Percentiles rank a stretch among this genome's conserved stretches.
Conservation (phyloP, 2,113 vertebrate species). For the Pomatorhinus ruficollis region DNA sequence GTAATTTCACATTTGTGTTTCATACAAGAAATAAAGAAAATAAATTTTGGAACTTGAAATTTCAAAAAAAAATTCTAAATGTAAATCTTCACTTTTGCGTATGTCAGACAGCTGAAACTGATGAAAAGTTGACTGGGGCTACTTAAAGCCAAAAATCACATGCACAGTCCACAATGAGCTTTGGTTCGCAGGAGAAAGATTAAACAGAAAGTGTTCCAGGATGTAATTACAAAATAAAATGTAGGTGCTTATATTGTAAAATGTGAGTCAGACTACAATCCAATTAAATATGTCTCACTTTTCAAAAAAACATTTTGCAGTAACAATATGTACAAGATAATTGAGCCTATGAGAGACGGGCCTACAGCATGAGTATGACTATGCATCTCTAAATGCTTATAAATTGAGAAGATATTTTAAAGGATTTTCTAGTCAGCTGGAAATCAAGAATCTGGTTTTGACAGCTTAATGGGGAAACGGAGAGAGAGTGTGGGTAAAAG, state of each 20-base stretch:
- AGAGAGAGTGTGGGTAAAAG: rapidly evolving
- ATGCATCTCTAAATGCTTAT: neutral
- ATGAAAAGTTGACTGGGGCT: neutral
- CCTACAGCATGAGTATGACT: neutral
- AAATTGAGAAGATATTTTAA: neutral
- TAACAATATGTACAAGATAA: neutral
- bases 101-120: neutral
- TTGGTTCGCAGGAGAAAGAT: neutral
- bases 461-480: neutral
- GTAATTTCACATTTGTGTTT: neutral
- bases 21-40: neutral
- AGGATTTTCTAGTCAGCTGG: neutral
- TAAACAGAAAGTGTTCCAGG: neutral
- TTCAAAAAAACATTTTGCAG: neutral
- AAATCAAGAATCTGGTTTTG: neutral
- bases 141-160: neutral
- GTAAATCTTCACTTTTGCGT: neutral
- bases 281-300: neutral
- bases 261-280: neutral
- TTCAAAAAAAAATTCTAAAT: rapidly evolving
- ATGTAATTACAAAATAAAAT: neutral
- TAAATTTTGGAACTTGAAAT: neutral
- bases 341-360: neutral
- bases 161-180: neutral
- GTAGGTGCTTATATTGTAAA: neutral